Evolutionary conservation across 2,113 vertebrate genomes (phyloP), one percentile per base, ranked within the genome.

Genomic region (Otolemur garnettii): DNA sequence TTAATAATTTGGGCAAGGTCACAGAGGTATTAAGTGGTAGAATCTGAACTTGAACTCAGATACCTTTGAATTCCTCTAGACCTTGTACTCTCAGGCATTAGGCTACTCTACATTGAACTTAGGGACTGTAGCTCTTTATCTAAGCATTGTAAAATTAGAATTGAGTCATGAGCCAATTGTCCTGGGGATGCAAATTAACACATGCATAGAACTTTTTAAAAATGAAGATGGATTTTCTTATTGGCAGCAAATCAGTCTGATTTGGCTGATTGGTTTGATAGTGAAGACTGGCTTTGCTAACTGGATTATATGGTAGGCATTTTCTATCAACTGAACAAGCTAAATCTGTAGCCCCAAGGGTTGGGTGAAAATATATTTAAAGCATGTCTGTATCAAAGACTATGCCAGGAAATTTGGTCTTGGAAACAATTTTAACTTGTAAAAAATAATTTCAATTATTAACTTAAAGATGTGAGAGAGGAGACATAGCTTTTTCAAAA

Each of bases 301-400:
- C 6, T 42, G 89, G 38, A 62, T 96, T 91, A 26, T 55, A 60
- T 38, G 57, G 87, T 33, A 87, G 83, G 77, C 13, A 17, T 81
- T 80, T 93, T 75, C 53, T n/a, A 62, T 81, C 84, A 77, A 69
- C 7, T 79, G 38, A 93, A 87, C 14, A 60, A 78, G 42, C 24
- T 84, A 75, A 64, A 57, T 84, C 66, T 93, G 50, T 85, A 88
- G n/a, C 82, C 80, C n/a, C 33, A 33, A 78, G 71, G 28, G 50
- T 81, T 88, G 42, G 53, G 38, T 88, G 72, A 81, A 87, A 79
- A 88, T 59, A n/a, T 88, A 96, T 72, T 85, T 74, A 95, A 93
- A 71, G 53, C 74, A 33, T 71, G 45, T 81, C 69, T 89, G 59
- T 85, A 50, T 66, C 59, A 38, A 95, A 91, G 79, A n/a, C 45